A percentile compares a stretch with the other conserved stretches of the same genome.
Evolutionary conservation across 2,113 vertebrate species (phyloP).

Genomic region (Pardalotus punctatus): DNA sequence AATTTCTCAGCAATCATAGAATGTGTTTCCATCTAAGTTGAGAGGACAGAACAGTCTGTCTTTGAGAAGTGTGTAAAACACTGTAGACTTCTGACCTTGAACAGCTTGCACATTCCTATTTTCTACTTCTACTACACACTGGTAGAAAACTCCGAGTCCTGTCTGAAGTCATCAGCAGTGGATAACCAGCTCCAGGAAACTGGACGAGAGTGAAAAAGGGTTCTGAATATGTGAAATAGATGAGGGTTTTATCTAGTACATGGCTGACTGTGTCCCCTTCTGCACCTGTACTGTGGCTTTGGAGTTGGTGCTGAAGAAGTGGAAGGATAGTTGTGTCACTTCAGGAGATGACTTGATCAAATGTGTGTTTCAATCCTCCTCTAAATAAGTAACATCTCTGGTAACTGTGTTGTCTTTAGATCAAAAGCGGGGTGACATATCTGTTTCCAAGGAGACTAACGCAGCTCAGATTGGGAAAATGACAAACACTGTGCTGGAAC

Average conservation of each 20-base stretch:
- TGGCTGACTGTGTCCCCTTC: neutral
- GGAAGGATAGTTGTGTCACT: neutral
- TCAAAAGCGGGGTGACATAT: neutral
- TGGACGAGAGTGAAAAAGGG: neutral
- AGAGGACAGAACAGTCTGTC: neutral
- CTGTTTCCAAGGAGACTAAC: neutral
- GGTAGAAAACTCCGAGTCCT: neutral
- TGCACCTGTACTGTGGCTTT: neutral
- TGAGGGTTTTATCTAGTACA: rapidly evolving
- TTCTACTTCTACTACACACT: neutral
- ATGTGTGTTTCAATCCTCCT: neutral
- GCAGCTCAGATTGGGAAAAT: neutral
- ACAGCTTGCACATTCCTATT: neutral
- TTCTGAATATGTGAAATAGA: neutral
- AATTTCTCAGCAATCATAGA: neutral
- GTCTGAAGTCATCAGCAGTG: neutral
- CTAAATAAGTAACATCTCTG: neutral
- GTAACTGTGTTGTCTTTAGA: neutral
- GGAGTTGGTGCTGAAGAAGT: neutral
- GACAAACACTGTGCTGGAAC: neutral
- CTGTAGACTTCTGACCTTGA: neutral
- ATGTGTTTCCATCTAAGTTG: neutral
- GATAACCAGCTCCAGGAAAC: neutral
- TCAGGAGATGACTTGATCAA: neutral
- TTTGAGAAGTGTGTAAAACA: neutral